A percentile compares a stretch with the other conserved stretches of the same genome.
Conservation (phyloP, 92 coral and sea anemone genomes). For the Heliopora coerulea region DNA sequence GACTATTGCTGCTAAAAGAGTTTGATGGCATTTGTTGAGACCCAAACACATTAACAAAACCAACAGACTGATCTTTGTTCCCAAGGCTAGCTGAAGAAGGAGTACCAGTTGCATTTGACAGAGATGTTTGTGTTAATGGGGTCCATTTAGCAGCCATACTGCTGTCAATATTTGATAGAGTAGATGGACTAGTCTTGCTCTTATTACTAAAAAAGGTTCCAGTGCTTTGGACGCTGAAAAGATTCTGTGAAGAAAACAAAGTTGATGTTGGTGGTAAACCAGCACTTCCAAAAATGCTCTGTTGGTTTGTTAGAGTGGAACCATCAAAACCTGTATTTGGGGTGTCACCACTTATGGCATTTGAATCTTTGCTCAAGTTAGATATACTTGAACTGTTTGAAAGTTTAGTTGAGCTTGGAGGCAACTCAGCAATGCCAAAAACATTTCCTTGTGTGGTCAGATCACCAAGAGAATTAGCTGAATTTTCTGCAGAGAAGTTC, state of each 20-base stretch:
- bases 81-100: background rate
- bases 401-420: background rate
- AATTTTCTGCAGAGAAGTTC: background rate
- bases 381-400: background rate
- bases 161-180: no score
- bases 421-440: conserved; percentile 9
- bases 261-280: background rate
- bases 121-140: background rate
- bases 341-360: background rate
- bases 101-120: background rate
- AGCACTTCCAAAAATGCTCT: background rate
- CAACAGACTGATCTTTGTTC: background rate
- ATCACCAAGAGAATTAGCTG: conserved; percentile 13
- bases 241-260: background rate
- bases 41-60: background rate
- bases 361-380: background rate
- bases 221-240: no score
- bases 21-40: background rate
- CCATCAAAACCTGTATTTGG: background rate
- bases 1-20: background rate
- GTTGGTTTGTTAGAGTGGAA: background rate
- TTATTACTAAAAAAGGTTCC: no score
- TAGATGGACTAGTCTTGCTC: no score
- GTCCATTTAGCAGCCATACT: no score
- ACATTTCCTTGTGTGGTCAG: background rate